These are phyloP conservation scores for Melipona beecheii DNA, from an alignment of 2,888 invertebrate species.

Conservation along the genomic window DNA sequence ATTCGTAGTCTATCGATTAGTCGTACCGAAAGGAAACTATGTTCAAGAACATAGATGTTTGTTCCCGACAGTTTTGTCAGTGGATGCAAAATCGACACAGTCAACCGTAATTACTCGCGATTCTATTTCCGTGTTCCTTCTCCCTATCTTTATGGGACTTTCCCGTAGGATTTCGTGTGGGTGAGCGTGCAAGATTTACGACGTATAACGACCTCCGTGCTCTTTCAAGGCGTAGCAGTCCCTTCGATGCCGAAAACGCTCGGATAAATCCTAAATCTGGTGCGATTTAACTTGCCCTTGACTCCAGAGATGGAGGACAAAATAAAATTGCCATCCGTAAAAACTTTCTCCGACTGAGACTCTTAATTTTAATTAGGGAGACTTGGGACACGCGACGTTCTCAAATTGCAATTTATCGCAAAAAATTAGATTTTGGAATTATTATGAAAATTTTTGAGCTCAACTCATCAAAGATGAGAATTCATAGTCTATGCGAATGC, in stretches of 20 bases:
- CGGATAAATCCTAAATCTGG: constrained; percentile 34
- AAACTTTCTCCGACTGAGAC: not conserved
- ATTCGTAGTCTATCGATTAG: too few relatives aligned
- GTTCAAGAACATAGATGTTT: not conserved
- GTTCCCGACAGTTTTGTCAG: not conserved
- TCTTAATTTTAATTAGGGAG: not conserved
- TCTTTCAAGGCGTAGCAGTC: constrained; percentile 36
- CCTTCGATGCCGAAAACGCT: constrained; percentile 34
- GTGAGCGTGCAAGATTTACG: constrained; percentile 51
- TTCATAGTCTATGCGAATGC: not conserved
- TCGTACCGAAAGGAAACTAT: too few relatives aligned
- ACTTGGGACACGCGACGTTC: not conserved
- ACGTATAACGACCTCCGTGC: constrained; percentile 41
- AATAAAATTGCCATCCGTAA: not conserved
- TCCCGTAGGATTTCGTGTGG: constrained; percentile 50
- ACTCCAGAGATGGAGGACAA: not conserved
- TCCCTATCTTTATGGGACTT: constrained; percentile 6
- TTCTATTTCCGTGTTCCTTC: constrained; percentile 43
- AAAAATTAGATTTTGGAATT: not conserved
- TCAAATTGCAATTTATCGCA: constrained; percentile 4
- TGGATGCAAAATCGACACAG: constrained; percentile 14
- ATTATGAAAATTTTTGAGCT: not conserved
- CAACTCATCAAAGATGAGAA: not conserved
- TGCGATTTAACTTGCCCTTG: constrained; percentile 15
- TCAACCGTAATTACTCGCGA: constrained; percentile 53